Base-by-base conservation (phyloP, 2,797 vertebrate genomes). In the Phalloptychus januarius region DNA sequence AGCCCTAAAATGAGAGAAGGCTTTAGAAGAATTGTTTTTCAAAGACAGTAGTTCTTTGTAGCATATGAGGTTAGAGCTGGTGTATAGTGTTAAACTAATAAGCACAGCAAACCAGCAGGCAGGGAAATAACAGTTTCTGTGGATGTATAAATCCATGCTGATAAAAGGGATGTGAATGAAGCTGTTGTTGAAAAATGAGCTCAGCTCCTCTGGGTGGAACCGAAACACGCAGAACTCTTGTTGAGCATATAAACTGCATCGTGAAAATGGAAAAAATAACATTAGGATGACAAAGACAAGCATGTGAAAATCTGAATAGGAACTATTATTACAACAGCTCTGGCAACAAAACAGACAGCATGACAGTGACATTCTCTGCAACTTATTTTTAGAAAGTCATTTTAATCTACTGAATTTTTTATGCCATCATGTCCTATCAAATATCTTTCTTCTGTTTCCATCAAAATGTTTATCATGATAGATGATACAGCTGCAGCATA, bases 1-100 rank as follows among this genome's bases (percentile, higher is more conserved):
- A 71, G 67, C 25, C 42, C 16, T n/a, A 44, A 65, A 82, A 48
- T 56, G 71, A 72, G 71, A 78, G 28, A 52, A 73, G 36, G 18
- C 18, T 72, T 25, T 33, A 72, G 46, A 40, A 54, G 20, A 40
- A 73, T n/a, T 16, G 18, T 52, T 36, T 69, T 45, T 28, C 44
- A 44, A 44, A 44, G 40, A 70, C 42, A 70, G 25, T 28, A 45
- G 38, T n/a, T 45, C n/a, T 28, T 52, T 72, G 46, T 52, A 52
- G 31, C 18, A 23, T 52, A 23, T 52, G 18, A 52, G 28, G 46
- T 71, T 71, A 71, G 42, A 45, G n/a, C 67, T 28, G 7, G 45
- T 71, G 15, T 45, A 18, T 71, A 45, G 42, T 45, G 46, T 50
- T 72, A 72, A 72, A 72, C 46, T 52, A 72, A 72, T 50, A 36